Conservation (phyloP, 2,113 vertebrate genomes). For the Planiliza haematocheilus region DNA sequence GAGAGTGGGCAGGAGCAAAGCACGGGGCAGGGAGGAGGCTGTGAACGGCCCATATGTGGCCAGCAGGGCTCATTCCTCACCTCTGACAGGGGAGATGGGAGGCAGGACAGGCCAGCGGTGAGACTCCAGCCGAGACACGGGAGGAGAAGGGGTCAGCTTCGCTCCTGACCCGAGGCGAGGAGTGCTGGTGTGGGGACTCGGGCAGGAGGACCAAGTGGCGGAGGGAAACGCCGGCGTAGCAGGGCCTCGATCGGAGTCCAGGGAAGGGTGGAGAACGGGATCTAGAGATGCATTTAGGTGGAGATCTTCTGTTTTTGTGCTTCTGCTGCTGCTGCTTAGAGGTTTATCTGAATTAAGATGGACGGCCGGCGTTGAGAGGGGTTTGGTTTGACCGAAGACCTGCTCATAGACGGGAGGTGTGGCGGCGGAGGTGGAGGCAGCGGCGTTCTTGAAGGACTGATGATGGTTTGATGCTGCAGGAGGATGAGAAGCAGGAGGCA, state of each 20-base stretch:
- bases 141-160: conserved; percentile 25
- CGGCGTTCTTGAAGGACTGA: background rate
- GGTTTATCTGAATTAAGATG: background rate
- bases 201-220: conserved; percentile 55
- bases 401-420: background rate
- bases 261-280: background rate
- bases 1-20: conserved; percentile 8
- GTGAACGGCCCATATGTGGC: conserved; percentile 86
- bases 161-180: conserved; percentile 64
- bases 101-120: conserved; percentile 79
- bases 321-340: background rate
- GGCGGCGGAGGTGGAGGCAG: background rate
- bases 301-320: background rate
- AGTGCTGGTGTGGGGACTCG: conserved; percentile 59
- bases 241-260: conserved; percentile 16
- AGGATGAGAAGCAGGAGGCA: conserved; percentile 1
- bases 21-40: conserved; percentile 77
- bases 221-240: conserved; percentile 24
- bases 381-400: conserved; percentile 2
- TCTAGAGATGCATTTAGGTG: background rate
- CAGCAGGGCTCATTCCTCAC: conserved; percentile 84
- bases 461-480: background rate
- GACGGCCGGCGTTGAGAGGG: background rate
- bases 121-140: conserved; percentile 76
- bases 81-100: conserved; percentile 85